Percentiles rank a stretch among this genome's conserved stretches.
Evolutionary conservation across 2,888 invertebrate species (phyloP).

Genomic region (Dioctria linearis): DNA sequence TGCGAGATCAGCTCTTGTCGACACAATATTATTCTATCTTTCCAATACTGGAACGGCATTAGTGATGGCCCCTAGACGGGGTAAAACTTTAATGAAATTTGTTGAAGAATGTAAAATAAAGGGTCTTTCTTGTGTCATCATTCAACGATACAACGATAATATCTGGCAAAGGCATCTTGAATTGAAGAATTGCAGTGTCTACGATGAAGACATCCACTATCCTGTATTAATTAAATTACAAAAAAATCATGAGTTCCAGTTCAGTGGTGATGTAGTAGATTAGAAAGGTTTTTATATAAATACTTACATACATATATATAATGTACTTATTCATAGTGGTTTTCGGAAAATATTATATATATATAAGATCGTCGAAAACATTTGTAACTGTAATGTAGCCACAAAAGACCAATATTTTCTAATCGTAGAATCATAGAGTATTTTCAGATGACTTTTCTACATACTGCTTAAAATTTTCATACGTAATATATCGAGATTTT

Average conservation of each 20-base stretch:
- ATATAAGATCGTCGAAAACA: slow-evolving; percentile 2
- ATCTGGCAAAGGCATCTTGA: slow-evolving; percentile 80
- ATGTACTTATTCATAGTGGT: not conserved
- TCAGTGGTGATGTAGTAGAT: slow-evolving; percentile 1
- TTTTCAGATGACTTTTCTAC: slow-evolving; percentile 38
- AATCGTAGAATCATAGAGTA: slow-evolving; percentile 38
- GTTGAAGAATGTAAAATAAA: slow-evolving; percentile 75
- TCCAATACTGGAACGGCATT: slow-evolving; percentile 77
- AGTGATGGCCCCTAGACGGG: slow-evolving; percentile 84
- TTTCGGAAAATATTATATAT: slow-evolving; percentile 3
- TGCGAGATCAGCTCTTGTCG: slow-evolving; percentile 77
- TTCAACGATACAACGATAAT: slow-evolving; percentile 76
- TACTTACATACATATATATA: not conserved
- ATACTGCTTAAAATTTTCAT: not conserved
- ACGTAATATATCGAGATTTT: not conserved
- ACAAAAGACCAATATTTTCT: slow-evolving; percentile 47
- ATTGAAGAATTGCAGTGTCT: slow-evolving; percentile 74
- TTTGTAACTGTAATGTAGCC: slow-evolving; percentile 3
- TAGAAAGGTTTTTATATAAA: slow-evolving; percentile 22
- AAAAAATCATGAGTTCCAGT: slow-evolving; percentile 60
- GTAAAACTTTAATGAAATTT: slow-evolving; percentile 80
- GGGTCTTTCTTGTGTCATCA: slow-evolving; percentile 75
- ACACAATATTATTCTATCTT: slow-evolving; percentile 78
- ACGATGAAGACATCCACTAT: slow-evolving; percentile 81
- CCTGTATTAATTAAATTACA: slow-evolving; percentile 77